Percentiles rank a stretch among this genome's conserved stretches.
Evolutionary conservation across 2,797 vertebrate genomes (phyloP).

Genomic region (Pempheris klunzingeri): DNA sequence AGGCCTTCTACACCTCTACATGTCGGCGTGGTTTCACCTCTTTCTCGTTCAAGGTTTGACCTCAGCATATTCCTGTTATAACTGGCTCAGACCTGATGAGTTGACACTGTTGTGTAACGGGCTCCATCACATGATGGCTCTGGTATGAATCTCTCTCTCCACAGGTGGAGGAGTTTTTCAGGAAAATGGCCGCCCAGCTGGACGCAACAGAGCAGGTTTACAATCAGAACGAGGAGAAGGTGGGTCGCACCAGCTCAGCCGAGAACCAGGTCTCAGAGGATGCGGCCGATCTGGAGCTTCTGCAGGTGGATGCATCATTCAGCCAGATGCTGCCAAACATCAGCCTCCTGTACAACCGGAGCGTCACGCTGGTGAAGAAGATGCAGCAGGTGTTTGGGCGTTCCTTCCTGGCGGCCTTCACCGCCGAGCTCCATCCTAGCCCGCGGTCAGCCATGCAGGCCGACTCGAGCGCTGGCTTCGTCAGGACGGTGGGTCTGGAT

Average conservation of each 20-base stretch:
- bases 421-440: slow-evolving; percentile 72
- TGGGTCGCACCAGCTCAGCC: neutral
- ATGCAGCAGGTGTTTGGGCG: slow-evolving; percentile 85
- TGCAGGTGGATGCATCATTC: slow-evolving; percentile 83
- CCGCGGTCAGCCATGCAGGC: slow-evolving; percentile 62
- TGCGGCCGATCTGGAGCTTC: slow-evolving; percentile 71
- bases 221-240: slow-evolving; percentile 52
- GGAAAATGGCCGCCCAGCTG: slow-evolving; percentile 82
- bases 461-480: slow-evolving; percentile 20
- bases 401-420: slow-evolving; percentile 83
- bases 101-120: neutral
- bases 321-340: slow-evolving; percentile 76
- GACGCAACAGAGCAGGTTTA: slow-evolving; percentile 66
- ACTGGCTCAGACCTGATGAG: neutral
- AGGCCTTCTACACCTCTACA: slow-evolving; percentile 82
- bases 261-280: slow-evolving; percentile 40
- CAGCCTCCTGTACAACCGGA: slow-evolving; percentile 83
- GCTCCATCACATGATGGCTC: neutral
- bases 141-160: neutral
- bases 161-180: slow-evolving; percentile 87
- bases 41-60: slow-evolving; percentile 83
- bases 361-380: slow-evolving; percentile 79
- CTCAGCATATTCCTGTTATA: neutral
- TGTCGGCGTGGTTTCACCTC: slow-evolving; percentile 81
- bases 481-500: slow-evolving; percentile 74